Evolutionary conservation across 1,140 invertebrate species (phyloP), one percentile per base, ranked within the genome.

Genomic region (Teleopsis dalmanni): DNA sequence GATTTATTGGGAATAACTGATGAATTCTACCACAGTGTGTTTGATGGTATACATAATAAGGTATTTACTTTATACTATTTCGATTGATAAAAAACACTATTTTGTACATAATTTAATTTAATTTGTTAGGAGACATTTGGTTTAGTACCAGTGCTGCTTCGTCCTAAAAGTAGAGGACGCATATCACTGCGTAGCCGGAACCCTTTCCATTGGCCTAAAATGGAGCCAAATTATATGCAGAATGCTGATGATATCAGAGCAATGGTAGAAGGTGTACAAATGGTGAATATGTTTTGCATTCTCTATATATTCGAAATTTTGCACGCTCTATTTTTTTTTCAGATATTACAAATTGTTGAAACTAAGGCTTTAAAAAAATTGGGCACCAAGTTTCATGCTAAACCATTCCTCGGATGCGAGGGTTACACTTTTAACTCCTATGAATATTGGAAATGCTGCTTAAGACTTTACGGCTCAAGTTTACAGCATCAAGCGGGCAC

Each of bases 171-270:
- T 57, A 70, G 80, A 10, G 89, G 89, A 1, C 73, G 79, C 40
- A 73, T 88, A 4, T 77, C 71, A 1, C 59, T 93, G 8, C 76
- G 75, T 40, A 82, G 77, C 35, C 67, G 72, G 8, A 80, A 91
- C 75, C 90, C 88, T 0, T 73, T 78, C 1, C 78, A 84, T 25
- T 78, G 79, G 70, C 91, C 91, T 0, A 70, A 77, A 36, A 81
- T 95, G 52, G 73, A 87, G 25, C 81, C 86, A 1, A 91, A 90
- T 66, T 91, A 89, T 60, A 84, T 88, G 57, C 66, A 77, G 13
- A 69, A 85, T 53, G 68, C 76, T 2, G 71, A 80, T 7, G 87
- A 91, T 65, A 53, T 88, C 3, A 62, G 72, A 9, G 78, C 79
- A 1, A 75, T 90, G 62, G 76, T 84, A 9, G 79, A 85, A 62